phyloP scores from a whole-genome alignment of 2,888 invertebrate genomes.

The Phengaris arion region DNA sequence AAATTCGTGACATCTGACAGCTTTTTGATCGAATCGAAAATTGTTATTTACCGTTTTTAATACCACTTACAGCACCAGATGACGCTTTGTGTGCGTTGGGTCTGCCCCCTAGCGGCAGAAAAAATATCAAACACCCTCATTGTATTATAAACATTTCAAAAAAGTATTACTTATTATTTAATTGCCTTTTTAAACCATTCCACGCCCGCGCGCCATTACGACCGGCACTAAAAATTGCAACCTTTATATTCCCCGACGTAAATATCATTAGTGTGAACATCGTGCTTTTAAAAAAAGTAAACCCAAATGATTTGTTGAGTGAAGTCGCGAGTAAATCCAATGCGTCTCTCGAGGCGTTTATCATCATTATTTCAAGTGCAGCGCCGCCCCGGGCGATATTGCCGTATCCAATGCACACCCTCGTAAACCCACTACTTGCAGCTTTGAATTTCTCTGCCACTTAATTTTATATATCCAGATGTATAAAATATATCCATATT shows the following conservation, averaged over 20 bases:
- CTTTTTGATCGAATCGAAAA: too few relatives aligned
- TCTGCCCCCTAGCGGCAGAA: too few relatives aligned
- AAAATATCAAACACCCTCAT: too few relatives aligned
- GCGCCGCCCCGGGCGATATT: slow-evolving; percentile 39
- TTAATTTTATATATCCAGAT: slow-evolving; percentile 4
- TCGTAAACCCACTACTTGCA: slow-evolving; percentile 37
- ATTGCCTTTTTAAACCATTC: slow-evolving; percentile 8
- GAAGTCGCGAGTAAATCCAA: slow-evolving; percentile 36
- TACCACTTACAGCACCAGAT: too few relatives aligned
- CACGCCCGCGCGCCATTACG: slow-evolving; percentile 18
- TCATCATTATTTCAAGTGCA: slow-evolving; percentile 41
- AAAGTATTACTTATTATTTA: slow-evolving; percentile 17
- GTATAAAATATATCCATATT: slow-evolving; percentile 4
- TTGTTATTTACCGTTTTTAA: too few relatives aligned
- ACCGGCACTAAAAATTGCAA: slow-evolving; percentile 30
- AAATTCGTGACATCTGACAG: too few relatives aligned
- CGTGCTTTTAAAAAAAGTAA: slow-evolving; percentile 2
- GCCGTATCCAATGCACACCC: slow-evolving; percentile 35
- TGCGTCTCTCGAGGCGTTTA: slow-evolving; percentile 40
- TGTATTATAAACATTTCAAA: slow-evolving; percentile 9
- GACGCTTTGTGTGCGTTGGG: too few relatives aligned
- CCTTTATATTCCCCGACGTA: slow-evolving; percentile 1
- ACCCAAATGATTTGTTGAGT: slow-evolving; percentile 30
- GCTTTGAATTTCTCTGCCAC: background rate
- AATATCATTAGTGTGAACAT: slow-evolving; percentile 25